Percentiles rank a stretch among this genome's conserved stretches.
Evolutionary conservation across 2,888 invertebrate genomes (phyloP).

Genomic region (Corbicula japonica): DNA sequence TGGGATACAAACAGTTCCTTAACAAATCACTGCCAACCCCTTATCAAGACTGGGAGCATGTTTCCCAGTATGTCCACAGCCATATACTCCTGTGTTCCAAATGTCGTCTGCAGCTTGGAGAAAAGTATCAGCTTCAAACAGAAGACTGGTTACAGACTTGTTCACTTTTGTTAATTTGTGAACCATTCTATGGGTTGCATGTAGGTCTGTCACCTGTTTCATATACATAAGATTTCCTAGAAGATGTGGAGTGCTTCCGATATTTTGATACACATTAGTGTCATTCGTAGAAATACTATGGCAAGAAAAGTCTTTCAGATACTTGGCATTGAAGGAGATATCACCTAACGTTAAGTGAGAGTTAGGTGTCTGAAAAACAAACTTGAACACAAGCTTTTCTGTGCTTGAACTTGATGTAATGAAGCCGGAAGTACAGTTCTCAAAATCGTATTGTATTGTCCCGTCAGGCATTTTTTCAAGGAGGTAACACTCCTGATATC

Average conservation of each 20-base stretch:
- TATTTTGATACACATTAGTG: slow-evolving; percentile 31
- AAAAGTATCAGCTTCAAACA: slow-evolving; percentile 46
- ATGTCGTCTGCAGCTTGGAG: slow-evolving; percentile 69
- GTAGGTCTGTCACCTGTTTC: slow-evolving; percentile 48
- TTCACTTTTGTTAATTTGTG: slow-evolving; percentile 30
- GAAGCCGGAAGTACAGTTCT: slow-evolving; percentile 38
- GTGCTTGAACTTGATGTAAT: slow-evolving; percentile 29
- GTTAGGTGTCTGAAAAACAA: slow-evolving; percentile 54
- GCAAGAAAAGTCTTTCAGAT: slow-evolving; percentile 37
- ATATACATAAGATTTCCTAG: slow-evolving; percentile 53
- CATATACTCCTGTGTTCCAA: slow-evolving; percentile 80
- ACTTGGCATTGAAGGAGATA: slow-evolving; percentile 65
- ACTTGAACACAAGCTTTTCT: slow-evolving; percentile 53
- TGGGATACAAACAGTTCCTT: too few relatives aligned
- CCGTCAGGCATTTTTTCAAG: slow-evolving; percentile 25
- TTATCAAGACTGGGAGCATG: slow-evolving; percentile 56
- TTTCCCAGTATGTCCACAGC: slow-evolving; percentile 77
- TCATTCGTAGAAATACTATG: slow-evolving; percentile 45
- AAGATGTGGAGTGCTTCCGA: not conserved
- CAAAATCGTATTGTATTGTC: slow-evolving; percentile 20
- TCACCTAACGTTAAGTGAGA: slow-evolving; percentile 70
- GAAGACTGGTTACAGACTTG: slow-evolving; percentile 31
- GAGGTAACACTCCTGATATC: slow-evolving; percentile 68
- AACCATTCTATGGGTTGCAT: slow-evolving; percentile 56
- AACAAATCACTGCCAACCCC: slow-evolving; percentile 31